phyloP scores from a whole-genome alignment of 2,113 vertebrate genomes.

The Xenopus laevis region DNA sequence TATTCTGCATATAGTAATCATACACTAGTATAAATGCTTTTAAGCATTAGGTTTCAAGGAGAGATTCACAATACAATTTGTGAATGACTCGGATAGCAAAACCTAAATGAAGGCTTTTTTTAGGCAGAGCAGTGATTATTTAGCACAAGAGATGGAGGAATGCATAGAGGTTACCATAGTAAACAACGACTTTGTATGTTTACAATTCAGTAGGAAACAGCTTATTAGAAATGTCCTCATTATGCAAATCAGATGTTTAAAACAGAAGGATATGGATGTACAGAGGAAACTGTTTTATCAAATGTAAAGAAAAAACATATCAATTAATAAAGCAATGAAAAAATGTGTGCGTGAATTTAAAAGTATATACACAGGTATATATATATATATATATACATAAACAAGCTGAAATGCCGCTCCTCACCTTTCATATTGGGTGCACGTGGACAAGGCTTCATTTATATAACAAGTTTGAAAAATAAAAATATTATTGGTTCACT shows the following conservation, averaged over 20 bases:
- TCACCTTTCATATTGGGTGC: too few relatives aligned
- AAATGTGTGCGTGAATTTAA: too few relatives aligned
- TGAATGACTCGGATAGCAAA: background rate
- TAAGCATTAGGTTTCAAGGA: background rate
- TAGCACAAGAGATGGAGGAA: background rate
- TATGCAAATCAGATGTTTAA: conserved; percentile 13
- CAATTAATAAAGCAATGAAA: too few relatives aligned
- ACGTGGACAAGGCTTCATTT: too few relatives aligned
- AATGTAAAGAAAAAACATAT: conserved; percentile 20
- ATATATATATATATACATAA: too few relatives aligned
- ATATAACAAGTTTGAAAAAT: too few relatives aligned
- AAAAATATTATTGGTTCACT: too few relatives aligned
- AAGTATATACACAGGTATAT: too few relatives aligned
- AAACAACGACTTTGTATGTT: conserved; percentile 7
- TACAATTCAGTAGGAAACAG: conserved; percentile 15
- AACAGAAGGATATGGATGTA: conserved; percentile 15
- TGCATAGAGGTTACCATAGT: conserved; percentile 5
- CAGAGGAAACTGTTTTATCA: conserved; percentile 19
- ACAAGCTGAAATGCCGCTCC: too few relatives aligned
- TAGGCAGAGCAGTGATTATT: background rate
- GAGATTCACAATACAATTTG: background rate
- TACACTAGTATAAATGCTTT: background rate
- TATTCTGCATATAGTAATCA: background rate
- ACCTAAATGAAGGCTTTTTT: background rate
- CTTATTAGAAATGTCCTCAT: conserved; percentile 14